phyloP scores from a whole-genome alignment of 2,888 invertebrate genomes.

The Chrysotoxum bicinctum region DNA sequence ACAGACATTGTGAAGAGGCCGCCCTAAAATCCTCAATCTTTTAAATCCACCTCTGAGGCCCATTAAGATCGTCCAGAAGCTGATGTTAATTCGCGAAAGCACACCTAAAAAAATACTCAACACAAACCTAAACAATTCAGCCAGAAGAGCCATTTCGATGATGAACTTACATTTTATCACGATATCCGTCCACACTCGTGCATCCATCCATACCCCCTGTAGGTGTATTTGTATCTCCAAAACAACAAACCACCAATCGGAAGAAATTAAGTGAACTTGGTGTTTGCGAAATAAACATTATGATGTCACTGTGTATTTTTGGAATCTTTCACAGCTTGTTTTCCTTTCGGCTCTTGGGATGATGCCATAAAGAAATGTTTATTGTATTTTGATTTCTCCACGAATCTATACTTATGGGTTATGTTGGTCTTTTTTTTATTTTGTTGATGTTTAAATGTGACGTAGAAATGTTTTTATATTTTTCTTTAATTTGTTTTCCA shows the following conservation, averaged over 20 bases:
- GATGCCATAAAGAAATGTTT: conserved; percentile 13
- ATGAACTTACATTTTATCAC: conserved; percentile 19
- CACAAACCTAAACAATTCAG: conserved; percentile 6
- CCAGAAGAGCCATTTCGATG: neutral
- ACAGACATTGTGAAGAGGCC: neutral
- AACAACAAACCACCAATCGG: conserved; percentile 21
- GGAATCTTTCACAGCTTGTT: conserved; percentile 58
- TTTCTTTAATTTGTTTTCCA: conserved; percentile 35
- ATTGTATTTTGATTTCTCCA: conserved; percentile 34
- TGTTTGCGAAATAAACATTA: conserved; percentile 49
- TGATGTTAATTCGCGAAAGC: conserved; percentile 1
- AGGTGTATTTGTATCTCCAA: neutral
- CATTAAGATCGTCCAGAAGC: conserved; percentile 10
- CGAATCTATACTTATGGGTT: neutral
- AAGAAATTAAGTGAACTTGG: conserved; percentile 55
- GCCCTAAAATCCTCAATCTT: neutral
- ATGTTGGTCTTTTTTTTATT: neutral
- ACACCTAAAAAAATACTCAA: conserved; percentile 11
- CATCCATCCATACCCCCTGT: neutral
- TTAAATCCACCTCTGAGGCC: neutral
- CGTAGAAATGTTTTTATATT: conserved; percentile 44
- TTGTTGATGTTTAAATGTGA: conserved; percentile 27
- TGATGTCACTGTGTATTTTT: conserved; percentile 71
- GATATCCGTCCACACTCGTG: neutral
- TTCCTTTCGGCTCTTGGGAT: neutral